A percentile compares a stretch with the other conserved stretches of the same genome.
Conservation (phyloP, 2,113 vertebrate genomes). For the Plecturocebus donacophilus region DNA sequence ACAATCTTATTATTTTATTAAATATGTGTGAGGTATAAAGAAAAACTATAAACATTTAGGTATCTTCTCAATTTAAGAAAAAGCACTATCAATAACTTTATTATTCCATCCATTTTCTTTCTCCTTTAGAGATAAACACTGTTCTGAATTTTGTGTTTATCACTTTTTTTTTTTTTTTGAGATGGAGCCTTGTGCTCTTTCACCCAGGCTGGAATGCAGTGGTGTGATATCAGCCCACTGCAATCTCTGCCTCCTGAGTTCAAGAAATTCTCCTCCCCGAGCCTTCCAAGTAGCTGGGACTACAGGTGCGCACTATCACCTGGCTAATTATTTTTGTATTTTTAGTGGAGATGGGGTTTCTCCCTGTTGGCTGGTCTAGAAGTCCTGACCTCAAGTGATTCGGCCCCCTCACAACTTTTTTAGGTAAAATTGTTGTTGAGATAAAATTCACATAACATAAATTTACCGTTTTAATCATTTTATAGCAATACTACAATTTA, state of each 20-base stretch:
- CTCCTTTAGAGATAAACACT: background rate
- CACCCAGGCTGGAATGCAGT: too few species aligned
- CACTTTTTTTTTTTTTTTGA: too few species aligned
- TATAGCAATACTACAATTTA: background rate
- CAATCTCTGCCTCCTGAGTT: too few species aligned
- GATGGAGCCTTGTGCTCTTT: too few species aligned
- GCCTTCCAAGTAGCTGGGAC: too few species aligned
- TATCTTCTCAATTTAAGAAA: slow-evolving; percentile 16
- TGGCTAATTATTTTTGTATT: too few species aligned
- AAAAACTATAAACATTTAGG: background rate
- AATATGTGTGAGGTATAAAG: background rate
- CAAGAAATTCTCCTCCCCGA: too few species aligned
- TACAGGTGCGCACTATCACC: too few species aligned
- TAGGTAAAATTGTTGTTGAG: background rate
- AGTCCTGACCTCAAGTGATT: too few species aligned
- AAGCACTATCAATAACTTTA: background rate
- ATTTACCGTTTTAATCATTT: background rate
- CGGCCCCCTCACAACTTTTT: background rate
- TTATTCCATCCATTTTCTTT: background rate
- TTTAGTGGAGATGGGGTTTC: too few species aligned
- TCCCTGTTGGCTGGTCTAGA: too few species aligned
- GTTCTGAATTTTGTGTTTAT: background rate
- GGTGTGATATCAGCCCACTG: too few species aligned
- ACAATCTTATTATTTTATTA: background rate
- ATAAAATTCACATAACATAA: background rate